Conservation (phyloP, 2,113 vertebrate genomes). For the Seriola dumerili region DNA sequence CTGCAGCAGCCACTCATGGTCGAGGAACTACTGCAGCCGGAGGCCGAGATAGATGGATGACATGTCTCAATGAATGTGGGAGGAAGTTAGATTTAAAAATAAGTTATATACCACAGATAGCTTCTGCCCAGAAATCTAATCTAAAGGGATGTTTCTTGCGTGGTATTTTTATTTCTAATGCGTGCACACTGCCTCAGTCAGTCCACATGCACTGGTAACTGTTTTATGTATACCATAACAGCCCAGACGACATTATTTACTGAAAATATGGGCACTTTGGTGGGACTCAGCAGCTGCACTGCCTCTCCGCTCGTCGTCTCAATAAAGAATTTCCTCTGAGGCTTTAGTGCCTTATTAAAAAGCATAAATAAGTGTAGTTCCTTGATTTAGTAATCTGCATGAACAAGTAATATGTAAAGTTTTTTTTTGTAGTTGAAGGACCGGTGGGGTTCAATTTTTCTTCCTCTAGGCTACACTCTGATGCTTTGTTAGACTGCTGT, state of each 20-base stretch:
- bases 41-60: slow-evolving; percentile 79
- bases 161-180: slow-evolving; percentile 42
- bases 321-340: slow-evolving; percentile 62
- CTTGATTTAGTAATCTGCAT: slow-evolving; percentile 67
- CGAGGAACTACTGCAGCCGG: slow-evolving; percentile 64
- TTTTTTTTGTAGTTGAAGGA: slow-evolving; percentile 50
- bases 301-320: slow-evolving; percentile 45
- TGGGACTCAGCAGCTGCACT: slow-evolving; percentile 53
- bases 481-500: slow-evolving; percentile 62
- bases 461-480: slow-evolving; percentile 58
- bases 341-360: slow-evolving; percentile 72
- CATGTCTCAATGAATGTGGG: slow-evolving; percentile 75
- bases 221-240: slow-evolving; percentile 56
- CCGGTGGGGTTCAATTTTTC: slow-evolving; percentile 44
- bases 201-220: slow-evolving; percentile 20
- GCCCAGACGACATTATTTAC: slow-evolving; percentile 62
- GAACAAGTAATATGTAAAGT: slow-evolving; percentile 65
- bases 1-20: slow-evolving; percentile 74
- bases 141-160: slow-evolving; percentile 39
- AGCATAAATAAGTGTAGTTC: slow-evolving; percentile 68
- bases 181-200: slow-evolving; percentile 30
- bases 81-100: slow-evolving; percentile 77
- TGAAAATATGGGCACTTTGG: slow-evolving; percentile 33
- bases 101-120: slow-evolving; percentile 65
- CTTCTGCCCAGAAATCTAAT: slow-evolving; percentile 54